phyloP scores from a whole-genome alignment of 92 coral and sea anemone genomes.

The Micromussa lordhowensis region DNA sequence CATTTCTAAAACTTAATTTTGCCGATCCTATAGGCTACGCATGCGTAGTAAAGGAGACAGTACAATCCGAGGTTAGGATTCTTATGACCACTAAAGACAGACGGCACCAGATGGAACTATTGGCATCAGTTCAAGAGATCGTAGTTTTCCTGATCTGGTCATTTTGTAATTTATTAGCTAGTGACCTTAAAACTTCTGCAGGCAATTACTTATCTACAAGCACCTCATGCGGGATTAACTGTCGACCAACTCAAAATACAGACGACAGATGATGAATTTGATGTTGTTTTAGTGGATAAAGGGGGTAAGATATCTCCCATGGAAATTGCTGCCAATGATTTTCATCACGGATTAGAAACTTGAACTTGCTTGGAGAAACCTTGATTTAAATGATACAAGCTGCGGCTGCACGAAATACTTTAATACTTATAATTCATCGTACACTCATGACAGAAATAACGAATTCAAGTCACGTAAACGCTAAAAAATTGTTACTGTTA shows the following conservation, averaged over 20 bases:
- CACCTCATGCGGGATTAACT: conserved; percentile 1
- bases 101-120: neutral
- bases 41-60: too few species aligned
- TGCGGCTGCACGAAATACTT: neutral
- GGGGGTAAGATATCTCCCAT: neutral
- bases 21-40: too few species aligned
- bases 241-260: neutral
- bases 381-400: neutral
- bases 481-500: neutral
- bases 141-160: neutral
- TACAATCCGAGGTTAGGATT: neutral
- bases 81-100: neutral
- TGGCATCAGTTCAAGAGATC: neutral
- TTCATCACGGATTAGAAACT: conserved; percentile 17
- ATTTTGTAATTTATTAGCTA: neutral
- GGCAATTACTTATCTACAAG: conserved; percentile 12
- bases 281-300: neutral
- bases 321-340: neutral
- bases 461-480: neutral
- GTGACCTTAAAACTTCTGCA: neutral
- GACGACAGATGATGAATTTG: conserved; percentile 1
- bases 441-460: conserved; percentile 17
- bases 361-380: neutral
- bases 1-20: neutral
- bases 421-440: neutral